A percentile compares a stretch with the other conserved stretches of the same genome.
Conservation (phyloP, 2,888 invertebrate genomes). For the Nowickia ferox region DNA sequence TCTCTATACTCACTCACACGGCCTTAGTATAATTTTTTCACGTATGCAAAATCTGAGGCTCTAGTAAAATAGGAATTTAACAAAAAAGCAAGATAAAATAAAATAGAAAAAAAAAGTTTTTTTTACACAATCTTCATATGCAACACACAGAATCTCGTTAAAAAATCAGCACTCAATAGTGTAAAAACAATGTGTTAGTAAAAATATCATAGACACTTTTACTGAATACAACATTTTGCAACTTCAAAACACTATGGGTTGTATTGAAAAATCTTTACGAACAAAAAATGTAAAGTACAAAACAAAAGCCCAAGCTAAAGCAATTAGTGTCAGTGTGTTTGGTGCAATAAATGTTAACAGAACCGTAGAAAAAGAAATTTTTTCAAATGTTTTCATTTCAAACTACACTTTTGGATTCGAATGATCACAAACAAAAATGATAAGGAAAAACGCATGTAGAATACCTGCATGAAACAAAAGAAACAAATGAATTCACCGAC, state of each 20-base stretch:
- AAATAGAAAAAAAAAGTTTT: slow-evolving; percentile 15
- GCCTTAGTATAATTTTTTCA: no score
- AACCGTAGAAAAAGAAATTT: slow-evolving; percentile 12
- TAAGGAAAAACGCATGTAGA: neutral
- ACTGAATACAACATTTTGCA: slow-evolving; percentile 17
- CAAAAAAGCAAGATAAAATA: neutral
- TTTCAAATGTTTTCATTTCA: slow-evolving; percentile 36
- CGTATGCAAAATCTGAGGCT: no score
- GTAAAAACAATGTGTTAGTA: slow-evolving; percentile 49
- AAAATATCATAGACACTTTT: slow-evolving; percentile 65
- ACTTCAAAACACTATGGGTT: neutral
- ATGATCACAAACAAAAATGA: slow-evolving; percentile 23
- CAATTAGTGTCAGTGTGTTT: slow-evolving; percentile 68
- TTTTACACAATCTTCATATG: slow-evolving; percentile 11
- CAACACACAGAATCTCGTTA: neutral
- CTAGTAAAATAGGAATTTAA: neutral
- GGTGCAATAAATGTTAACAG: slow-evolving; percentile 40
- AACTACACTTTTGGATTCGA: slow-evolving; percentile 29
- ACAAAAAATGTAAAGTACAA: slow-evolving; percentile 6
- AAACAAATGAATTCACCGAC: slow-evolving; percentile 43
- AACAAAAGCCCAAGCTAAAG: slow-evolving; percentile 56
- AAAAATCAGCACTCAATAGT: slow-evolving; percentile 22
- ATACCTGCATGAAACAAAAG: slow-evolving; percentile 33
- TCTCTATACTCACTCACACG: no score
- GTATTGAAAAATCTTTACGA: neutral